These are phyloP conservation scores for Nymphalis c-album DNA, from an alignment of 2,888 invertebrate genomes.

Conservation along the genomic window DNA sequence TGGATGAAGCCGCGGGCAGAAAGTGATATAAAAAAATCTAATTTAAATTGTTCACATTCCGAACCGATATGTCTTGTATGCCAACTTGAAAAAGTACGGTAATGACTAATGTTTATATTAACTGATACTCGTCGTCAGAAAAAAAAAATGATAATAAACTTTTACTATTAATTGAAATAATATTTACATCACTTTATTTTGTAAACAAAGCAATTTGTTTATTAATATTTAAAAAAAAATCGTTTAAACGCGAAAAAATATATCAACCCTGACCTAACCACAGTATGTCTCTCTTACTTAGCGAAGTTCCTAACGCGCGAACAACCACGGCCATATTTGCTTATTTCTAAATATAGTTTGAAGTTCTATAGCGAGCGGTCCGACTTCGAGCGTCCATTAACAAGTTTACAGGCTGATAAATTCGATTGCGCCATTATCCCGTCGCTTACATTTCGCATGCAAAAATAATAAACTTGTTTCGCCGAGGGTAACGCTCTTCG, in stretches of 20 bases:
- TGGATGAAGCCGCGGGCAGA: too few relatives aligned
- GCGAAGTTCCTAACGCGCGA: constrained; percentile 10
- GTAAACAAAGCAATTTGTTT: too few relatives aligned
- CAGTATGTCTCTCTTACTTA: constrained; percentile 8
- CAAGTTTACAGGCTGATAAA: constrained; percentile 29
- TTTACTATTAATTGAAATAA: background rate
- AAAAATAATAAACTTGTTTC: constrained; percentile 44
- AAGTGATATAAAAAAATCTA: too few relatives aligned
- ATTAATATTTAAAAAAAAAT: too few relatives aligned
- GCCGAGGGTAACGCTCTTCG: constrained; percentile 45
- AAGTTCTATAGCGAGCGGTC: constrained; percentile 13
- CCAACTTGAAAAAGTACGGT: too few relatives aligned
- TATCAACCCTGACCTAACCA: constrained; percentile 15
- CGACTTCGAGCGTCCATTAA: constrained; percentile 11
- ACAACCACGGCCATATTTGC: background rate
- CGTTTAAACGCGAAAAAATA: background rate
- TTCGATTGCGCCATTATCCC: constrained; percentile 32
- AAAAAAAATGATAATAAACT: too few relatives aligned
- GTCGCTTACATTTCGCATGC: constrained; percentile 39
- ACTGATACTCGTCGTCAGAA: too few relatives aligned
- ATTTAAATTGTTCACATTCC: too few relatives aligned
- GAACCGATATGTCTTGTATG: too few relatives aligned
- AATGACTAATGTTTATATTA: too few relatives aligned
- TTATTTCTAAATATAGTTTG: constrained; percentile 19
- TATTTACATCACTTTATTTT: background rate